phyloP scores from a whole-genome alignment of 2,113 vertebrate species.

The Bufo bufo region DNA sequence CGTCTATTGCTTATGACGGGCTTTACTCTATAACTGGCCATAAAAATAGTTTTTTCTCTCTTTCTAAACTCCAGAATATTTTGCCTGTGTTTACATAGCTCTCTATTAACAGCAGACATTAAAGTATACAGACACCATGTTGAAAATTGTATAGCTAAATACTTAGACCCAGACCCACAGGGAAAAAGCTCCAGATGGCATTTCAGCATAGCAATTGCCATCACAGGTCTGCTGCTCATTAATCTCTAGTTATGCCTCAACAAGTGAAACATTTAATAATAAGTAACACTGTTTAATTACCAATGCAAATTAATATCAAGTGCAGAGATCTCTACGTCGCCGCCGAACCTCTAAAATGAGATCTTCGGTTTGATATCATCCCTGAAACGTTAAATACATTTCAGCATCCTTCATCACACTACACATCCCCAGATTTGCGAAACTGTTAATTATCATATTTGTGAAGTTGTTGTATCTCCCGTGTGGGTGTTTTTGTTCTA shows the following conservation, averaged over 20 bases:
- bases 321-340: background rate
- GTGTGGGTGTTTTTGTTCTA: slow-evolving; percentile 55
- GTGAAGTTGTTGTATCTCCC: slow-evolving; percentile 56
- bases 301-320: slow-evolving; percentile 7
- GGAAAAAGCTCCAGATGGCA: background rate
- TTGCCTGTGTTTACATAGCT: too few species aligned
- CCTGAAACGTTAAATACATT: slow-evolving; percentile 52
- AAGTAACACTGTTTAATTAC: slow-evolving; percentile 13
- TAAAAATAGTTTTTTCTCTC: too few species aligned
- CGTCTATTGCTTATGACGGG: too few species aligned
- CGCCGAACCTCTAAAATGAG: slow-evolving; percentile 26
- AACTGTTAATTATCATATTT: slow-evolving; percentile 58
- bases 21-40: too few species aligned
- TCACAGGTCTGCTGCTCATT: background rate
- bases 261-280: slow-evolving; percentile 26
- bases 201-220: background rate
- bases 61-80: too few species aligned
- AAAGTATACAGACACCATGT: background rate
- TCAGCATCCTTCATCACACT: slow-evolving; percentile 50
- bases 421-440: slow-evolving; percentile 48
- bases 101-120: background rate
- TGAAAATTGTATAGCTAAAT: background rate
- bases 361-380: slow-evolving; percentile 38
- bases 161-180: background rate
- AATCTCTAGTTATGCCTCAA: background rate